Evolutionary conservation across 2,797 vertebrate genomes (phyloP).

Genomic region (Sebastes aleutianus): DNA sequence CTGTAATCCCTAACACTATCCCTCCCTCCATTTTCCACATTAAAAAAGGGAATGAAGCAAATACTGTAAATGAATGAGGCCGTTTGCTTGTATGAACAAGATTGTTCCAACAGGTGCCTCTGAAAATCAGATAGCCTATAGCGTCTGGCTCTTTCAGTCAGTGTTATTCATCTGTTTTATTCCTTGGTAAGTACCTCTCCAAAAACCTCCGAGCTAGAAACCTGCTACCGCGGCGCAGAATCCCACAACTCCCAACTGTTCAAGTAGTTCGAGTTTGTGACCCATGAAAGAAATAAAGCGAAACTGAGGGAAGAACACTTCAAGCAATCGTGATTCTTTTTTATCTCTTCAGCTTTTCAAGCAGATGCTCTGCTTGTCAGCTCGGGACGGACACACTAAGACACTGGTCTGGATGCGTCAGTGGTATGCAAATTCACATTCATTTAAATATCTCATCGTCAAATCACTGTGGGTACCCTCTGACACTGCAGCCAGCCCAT

Average conservation of each 20-base stretch:
- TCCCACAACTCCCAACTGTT: constrained; percentile 25
- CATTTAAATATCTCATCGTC: constrained; percentile 56
- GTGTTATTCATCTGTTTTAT: constrained; percentile 34
- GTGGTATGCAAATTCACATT: constrained; percentile 54
- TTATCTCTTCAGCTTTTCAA: constrained; percentile 33
- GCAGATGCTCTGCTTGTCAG: constrained; percentile 55
- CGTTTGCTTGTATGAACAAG: constrained; percentile 5
- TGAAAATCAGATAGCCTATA: constrained; percentile 6
- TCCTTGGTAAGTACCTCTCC: constrained; percentile 19
- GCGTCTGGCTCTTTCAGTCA: not conserved
- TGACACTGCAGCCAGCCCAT: constrained; percentile 59
- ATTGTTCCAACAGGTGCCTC: constrained; percentile 35
- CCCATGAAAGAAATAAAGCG: constrained; percentile 31
- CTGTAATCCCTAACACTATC: constrained; percentile 58
- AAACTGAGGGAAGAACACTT: not conserved
- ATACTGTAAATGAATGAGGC: constrained; percentile 39
- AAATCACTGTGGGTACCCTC: constrained; percentile 33
- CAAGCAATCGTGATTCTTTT: constrained; percentile 17
- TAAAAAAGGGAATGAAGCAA: constrained; percentile 29
- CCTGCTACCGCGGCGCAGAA: constrained; percentile 2
- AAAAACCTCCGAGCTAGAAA: constrained; percentile 32
- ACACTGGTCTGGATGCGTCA: constrained; percentile 36
- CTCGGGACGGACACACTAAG: constrained; percentile 31
- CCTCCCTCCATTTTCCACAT: constrained; percentile 41
- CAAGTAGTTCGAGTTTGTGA: constrained; percentile 42